Base-by-base conservation (phyloP, 2,888 invertebrate species). In the Chrysolina americana region DNA sequence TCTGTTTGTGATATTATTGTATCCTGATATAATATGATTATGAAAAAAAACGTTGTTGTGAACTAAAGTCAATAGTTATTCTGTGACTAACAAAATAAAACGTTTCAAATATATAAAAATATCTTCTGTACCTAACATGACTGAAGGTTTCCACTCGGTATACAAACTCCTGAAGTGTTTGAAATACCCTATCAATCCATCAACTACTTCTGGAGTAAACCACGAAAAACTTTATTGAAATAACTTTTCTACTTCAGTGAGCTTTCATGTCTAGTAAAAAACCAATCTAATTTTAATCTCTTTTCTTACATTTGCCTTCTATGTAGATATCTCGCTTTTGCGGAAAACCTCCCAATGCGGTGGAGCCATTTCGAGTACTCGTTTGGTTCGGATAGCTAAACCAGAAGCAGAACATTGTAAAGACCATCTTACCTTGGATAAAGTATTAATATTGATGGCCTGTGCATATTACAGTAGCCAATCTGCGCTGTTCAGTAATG, bases 381-480 rank as follows among this genome's bases (percentile, higher is more conserved):
- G 47, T 73, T 59, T 69, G 47, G 50, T 47, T 56, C 28, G 47
- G 73, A 41, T 56, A 36, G 59, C 69, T 68, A 47, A 73, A 69
- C 65, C 69, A 53, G 69, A 69, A 68, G 48, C 65, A 50, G 65
- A 59, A 36, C 28, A 59, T 59, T 59, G 23, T 59, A 59, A 59
- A 36, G 59, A 59, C 59, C 59, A 36, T 59, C 59, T 59, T 59
- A 59, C 59, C 59, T 59, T 28, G n/a, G 78, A 80, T 84, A 83
- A 82, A 81, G 82, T 84, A 86, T 87, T 86, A 86, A 87, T 86
- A 86, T 86, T 86, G 85, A 86, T 86, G 86, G 84, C 80, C 81
- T 77, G 85, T 87, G 86, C 87, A 87, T 87, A 86, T 85, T 87
- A 84, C 83, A 87, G 86, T 81, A 87, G 85, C 85, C 86, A 87